Base-by-base conservation (phyloP, 2,797 vertebrate species). In the Pachyuromys duprasi region DNA sequence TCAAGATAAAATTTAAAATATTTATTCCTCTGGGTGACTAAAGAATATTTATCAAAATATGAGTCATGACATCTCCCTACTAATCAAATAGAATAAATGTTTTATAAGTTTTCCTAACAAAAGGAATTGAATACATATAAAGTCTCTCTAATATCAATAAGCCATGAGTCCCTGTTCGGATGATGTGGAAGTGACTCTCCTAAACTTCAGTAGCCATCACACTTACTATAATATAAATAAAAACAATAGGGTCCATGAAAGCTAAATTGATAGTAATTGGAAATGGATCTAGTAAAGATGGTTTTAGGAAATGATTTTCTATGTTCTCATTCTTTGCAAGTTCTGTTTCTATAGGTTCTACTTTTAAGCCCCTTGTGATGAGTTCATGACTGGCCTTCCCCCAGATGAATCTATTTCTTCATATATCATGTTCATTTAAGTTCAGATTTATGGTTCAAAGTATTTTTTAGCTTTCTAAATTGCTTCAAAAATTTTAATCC, bases 121-220 rank as follows among this genome's bases (percentile, higher is more conserved):
- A 78, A 89, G 12, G 1, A 92, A n/a, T 81, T 86, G 79, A 45
- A 67, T 49, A 91, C 89, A 69, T 26, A 57, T 60, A 22, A n/a
- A 74, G 94, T 95, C 91, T 24, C 31, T 83, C 74, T 82, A 67
- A 79, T 86, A 76, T n/a, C 20, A 67, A 15, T 88, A 94, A 92
- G n/a, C 53, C 62, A 0, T 90, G 45, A 81, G 8, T 65, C 33
- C 8, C 42, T 28, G 33, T 62, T 67, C 89, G 22, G 62, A n/a
- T 24, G 33, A 65, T 3, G 31, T 13, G 49, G 62, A 69, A 80
- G 53, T 18, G 31, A 26, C 42, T 80, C 14, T 81, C 6, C 39
- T 88, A 12, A 62, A 15, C 22, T 70, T 78, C 17, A 1, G 42
- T 63, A 55, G n/a, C 60, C 82, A 76, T 76, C 22, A 57, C 1